Percentiles rank a stretch among this genome's conserved stretches.
These are phyloP conservation scores for Didymodactylos carnosus DNA, from an alignment of 2,888 invertebrate genomes.

Conservation along the genomic window DNA sequence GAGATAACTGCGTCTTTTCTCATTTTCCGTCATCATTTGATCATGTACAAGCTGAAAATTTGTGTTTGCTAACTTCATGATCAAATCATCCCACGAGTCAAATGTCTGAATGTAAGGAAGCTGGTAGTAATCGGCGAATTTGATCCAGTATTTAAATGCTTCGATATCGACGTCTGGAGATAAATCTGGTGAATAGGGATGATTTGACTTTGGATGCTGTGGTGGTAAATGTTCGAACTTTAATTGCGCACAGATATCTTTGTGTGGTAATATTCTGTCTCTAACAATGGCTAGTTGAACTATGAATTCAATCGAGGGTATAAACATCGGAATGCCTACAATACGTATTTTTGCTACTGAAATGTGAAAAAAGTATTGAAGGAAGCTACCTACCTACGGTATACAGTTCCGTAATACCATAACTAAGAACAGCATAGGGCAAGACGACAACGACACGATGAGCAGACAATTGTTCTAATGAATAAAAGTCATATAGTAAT, in stretches of 20 bases:
- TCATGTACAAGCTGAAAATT: background rate
- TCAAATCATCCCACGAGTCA: conserved; percentile 2
- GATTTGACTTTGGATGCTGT: background rate
- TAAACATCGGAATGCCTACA: conserved; percentile 16
- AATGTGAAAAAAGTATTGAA: no score
- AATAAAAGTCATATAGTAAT: conserved; percentile 1
- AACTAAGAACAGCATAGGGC: conserved; percentile 15
- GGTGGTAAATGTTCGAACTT: background rate
- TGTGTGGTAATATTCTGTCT: background rate
- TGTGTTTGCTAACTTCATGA: background rate
- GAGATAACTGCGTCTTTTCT: no score
- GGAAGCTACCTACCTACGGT: no score
- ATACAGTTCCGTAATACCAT: conserved; percentile 16
- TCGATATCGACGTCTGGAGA: background rate
- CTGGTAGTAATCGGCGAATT: conserved; percentile 11
- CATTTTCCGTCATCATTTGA: background rate
- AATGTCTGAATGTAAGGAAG: conserved; percentile 5
- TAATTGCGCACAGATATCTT: background rate
- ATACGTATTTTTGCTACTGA: no score
- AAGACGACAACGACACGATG: conserved; percentile 14
- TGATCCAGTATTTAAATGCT: conserved; percentile 7
- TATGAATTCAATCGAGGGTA: conserved; percentile 15
- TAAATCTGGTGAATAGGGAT: background rate
- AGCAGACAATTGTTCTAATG: conserved; percentile 1
- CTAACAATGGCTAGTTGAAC: background rate